Evolutionary conservation across 2,888 invertebrate genomes (phyloP), one percentile per base, ranked within the genome.

Genomic region (Caenorhabditis macrosperma): DNA sequence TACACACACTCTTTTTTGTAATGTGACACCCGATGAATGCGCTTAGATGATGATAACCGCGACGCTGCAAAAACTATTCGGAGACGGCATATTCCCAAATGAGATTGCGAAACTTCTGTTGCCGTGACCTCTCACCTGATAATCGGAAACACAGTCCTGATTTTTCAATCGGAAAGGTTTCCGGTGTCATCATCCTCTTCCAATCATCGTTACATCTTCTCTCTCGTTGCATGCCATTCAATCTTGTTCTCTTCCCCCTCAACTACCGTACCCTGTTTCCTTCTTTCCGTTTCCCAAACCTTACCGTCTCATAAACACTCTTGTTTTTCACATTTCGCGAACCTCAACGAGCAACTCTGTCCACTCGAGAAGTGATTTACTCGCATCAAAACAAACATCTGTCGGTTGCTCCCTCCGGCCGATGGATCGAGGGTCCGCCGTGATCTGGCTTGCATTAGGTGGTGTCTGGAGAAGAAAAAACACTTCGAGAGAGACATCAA

Each of bases 361-460:
- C n/a, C n/a, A n/a, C n/a, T n/a, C n/a, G n/a, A n/a, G n/a, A n/a
- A 60, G 44, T 61, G 69, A 69, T 60, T 69, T 68, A 68, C 60
- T 69, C 41, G 41, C 22, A 50, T 72, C 72, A 63, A 72, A 72
- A 72, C 63, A 72, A 72, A 55, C 72, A 57, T 44, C 44, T 59
- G 30, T 96, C 46, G 46, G 46, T 22, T 81, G 94, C 92, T 28
- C 38, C 55, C 33, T 28, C 17, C 48, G 44, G 33, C 57, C 24
- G 22, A n/a, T 41, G 20, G 24, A 15, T 41, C n/a, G 44, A 20
- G 26, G 9, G 20, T 17, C 22, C 30, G n/a, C n/a, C n/a, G n/a
- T n/a, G n/a, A 33, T 59, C 1, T 35, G 38, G 22, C 5, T 5
- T 10, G 6, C 5, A 33, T 33, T 5, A 30, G 35, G n/a, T n/a